A percentile compares a stretch with the other conserved stretches of the same genome.
Conservation (phyloP, 2,797 vertebrate species). For the Columba guinea region DNA sequence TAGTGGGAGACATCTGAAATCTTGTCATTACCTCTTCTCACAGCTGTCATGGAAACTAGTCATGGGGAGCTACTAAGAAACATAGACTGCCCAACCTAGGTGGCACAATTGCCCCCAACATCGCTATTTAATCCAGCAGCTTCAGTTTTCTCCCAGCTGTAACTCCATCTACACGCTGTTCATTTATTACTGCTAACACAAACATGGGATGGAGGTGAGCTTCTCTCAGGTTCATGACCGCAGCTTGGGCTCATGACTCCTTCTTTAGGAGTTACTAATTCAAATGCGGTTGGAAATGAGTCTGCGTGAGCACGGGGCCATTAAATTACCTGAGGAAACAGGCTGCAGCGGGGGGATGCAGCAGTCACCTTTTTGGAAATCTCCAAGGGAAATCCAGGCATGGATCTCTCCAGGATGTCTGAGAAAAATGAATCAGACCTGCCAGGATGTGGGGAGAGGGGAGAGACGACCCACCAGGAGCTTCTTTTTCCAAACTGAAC, state of each 20-base stretch:
- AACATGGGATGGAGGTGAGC: neutral
- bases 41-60: neutral
- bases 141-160: neutral
- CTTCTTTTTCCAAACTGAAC: slow-evolving; percentile 13
- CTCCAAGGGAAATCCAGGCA: slow-evolving; percentile 4
- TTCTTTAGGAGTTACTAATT: neutral
- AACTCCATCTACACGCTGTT: neutral
- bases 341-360: neutral
- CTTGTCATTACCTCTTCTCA: neutral
- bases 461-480: neutral
- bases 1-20: neutral
- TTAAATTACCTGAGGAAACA: neutral
- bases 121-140: neutral
- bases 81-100: neutral
- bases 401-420: neutral
- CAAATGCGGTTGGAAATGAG: neutral
- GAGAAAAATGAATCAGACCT: slow-evolving; percentile 19
- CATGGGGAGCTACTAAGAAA: neutral
- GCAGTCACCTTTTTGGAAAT: neutral
- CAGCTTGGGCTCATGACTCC: neutral
- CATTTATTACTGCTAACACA: neutral
- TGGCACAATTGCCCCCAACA: neutral
- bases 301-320: neutral
- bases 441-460: neutral
- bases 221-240: neutral